Base-by-base conservation (phyloP, 92 coral and sea anemone genomes). In the Actinernus sp. region DNA sequence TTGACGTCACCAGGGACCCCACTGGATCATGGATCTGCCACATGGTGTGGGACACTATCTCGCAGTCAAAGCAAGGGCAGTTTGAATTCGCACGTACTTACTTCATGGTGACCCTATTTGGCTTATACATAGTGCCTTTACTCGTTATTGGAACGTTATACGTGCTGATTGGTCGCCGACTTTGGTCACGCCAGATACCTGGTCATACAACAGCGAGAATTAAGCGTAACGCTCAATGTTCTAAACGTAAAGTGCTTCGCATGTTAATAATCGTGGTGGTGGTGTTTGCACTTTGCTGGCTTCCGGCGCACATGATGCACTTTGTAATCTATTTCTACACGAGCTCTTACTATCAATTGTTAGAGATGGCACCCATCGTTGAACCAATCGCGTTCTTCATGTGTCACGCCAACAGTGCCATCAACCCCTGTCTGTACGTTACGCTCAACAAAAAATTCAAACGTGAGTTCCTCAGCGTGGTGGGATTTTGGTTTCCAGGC, bases 361-460 rank as follows among this genome's bases (percentile, higher is more conserved):
- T 64, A 10, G 28, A 72, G 31, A 52, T 13, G 32, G 57, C 64
- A 2, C 63, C 68, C 2, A 14, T 54, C 55, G 52, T 85, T 31
- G 96, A 90, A 37, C 21, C 67, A 7, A 64, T 68, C 30, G 78
- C 74, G 25, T 90, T 55, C 74, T 85, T 90, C 58, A 28, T 85
- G 39, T 87, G 91, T 21, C 96, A 85, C 61, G 96, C 96, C 23
- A 90, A 90, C 46, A 78, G 88, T 18, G 92, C 96, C 22, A 90
- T 90, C 13, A 90, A 90, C 47, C 96, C 96, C 16, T 78, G 87
- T 55, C 55, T 85, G 70, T 90, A 84, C 31, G 78, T 90, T 28
- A 51, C 72, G 48, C 83, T 90, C 31, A 90, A 90, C 48, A 66
- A 80, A 41, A 64, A 86, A 46, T 90, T 85, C 55, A 63, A 85